Conservation (phyloP, 2,888 invertebrate genomes). For the Disparrhopalites patrizii region DNA sequence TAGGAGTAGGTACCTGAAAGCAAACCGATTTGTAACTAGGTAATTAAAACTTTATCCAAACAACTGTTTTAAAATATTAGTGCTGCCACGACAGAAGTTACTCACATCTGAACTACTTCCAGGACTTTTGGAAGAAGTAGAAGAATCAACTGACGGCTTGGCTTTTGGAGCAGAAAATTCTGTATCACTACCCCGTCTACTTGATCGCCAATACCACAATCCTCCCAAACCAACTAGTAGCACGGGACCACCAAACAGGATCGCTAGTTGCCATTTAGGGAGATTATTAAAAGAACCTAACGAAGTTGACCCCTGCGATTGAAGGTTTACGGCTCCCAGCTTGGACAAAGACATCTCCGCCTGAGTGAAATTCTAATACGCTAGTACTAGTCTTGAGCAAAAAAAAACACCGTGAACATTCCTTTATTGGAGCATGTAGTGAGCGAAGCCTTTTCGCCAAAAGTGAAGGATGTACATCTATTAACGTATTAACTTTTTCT, state of each 20-base stretch:
- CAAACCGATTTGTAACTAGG: too few relatives aligned
- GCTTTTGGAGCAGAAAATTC: too few relatives aligned
- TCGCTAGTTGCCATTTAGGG: conserved; percentile 30
- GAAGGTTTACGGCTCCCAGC: not conserved
- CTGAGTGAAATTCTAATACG: not conserved
- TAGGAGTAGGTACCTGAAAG: too few relatives aligned
- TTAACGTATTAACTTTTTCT: too few relatives aligned
- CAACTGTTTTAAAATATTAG: too few relatives aligned
- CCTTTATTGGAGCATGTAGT: not conserved
- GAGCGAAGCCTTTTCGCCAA: not conserved
- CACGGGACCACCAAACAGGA: conserved; percentile 27
- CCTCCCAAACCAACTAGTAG: conserved; percentile 21
- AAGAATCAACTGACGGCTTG: too few relatives aligned
- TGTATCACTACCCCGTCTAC: not conserved
- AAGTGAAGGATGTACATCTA: too few relatives aligned
- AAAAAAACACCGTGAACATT: not conserved
- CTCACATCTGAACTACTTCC: too few relatives aligned
- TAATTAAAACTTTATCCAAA: too few relatives aligned
- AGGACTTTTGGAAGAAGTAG: too few relatives aligned
- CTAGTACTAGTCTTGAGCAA: not conserved
- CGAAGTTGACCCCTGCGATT: not conserved
- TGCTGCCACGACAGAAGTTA: too few relatives aligned
- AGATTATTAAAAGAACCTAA: conserved; percentile 13
- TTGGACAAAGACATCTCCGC: conserved; percentile 26
- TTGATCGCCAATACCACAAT: conserved; percentile 29